These are phyloP conservation scores for Cephus spinipes DNA, from an alignment of 2,888 invertebrate genomes.

Conservation along the genomic window DNA sequence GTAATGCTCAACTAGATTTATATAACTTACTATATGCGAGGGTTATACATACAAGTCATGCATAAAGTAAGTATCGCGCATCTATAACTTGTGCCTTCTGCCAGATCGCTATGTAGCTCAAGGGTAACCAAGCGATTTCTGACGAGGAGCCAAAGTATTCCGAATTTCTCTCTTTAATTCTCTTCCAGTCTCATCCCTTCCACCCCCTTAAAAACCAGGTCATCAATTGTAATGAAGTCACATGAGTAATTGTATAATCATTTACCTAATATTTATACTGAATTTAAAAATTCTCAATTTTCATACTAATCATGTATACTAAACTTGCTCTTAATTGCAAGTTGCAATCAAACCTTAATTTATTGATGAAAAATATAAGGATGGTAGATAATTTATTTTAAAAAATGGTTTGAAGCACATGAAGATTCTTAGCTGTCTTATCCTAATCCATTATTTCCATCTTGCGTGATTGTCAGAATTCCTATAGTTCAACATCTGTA, in stretches of 20 bases:
- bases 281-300: background rate
- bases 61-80: background rate
- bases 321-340: background rate
- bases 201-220: background rate
- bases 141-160: background rate
- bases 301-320: background rate
- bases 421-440: background rate
- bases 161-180: background rate
- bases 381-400: background rate
- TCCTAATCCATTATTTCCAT: background rate
- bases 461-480: background rate
- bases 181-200: background rate
- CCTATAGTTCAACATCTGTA: background rate
- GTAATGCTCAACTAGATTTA: background rate
- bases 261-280: no score
- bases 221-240: background rate
- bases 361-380: background rate
- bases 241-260: no score
- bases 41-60: background rate
- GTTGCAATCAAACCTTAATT: background rate
- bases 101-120: background rate
- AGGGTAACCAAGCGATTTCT: background rate
- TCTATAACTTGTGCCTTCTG: background rate
- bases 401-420: background rate
- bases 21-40: background rate